Evolutionary conservation across 2,113 vertebrate species (phyloP).

Genomic region (Dromaius novaehollandiae): DNA sequence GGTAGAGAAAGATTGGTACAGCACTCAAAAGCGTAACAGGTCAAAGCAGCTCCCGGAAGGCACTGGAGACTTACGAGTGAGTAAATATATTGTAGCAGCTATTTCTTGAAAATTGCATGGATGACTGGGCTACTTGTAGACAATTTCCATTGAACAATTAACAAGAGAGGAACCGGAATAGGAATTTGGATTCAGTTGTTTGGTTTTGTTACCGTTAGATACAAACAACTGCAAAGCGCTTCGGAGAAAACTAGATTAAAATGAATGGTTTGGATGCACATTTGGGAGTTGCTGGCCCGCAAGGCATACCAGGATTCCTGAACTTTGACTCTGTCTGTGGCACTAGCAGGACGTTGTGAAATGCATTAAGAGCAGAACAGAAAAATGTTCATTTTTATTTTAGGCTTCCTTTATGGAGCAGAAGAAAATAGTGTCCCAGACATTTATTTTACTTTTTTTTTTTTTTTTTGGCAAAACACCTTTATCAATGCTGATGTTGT

Average conservation of each 20-base stretch:
- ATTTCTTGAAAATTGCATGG: too few relatives aligned
- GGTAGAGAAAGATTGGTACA: too few relatives aligned
- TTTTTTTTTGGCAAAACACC: background rate
- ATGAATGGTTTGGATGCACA: background rate
- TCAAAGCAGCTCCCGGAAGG: too few relatives aligned
- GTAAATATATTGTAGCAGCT: too few relatives aligned
- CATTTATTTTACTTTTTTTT: too few relatives aligned
- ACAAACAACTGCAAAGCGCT: background rate
- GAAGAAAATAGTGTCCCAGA: too few relatives aligned
- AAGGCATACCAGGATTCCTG: rapidly evolving
- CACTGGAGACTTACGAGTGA: too few relatives aligned
- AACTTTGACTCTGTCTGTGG: background rate
- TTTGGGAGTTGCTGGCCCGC: background rate
- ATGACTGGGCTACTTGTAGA: too few relatives aligned
- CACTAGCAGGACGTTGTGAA: background rate
- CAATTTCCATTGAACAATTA: too few relatives aligned
- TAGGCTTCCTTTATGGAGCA: background rate
- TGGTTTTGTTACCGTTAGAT: background rate
- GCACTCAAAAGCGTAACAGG: too few relatives aligned
- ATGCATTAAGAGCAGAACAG: background rate
- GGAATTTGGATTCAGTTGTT: background rate
- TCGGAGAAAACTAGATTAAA: background rate
- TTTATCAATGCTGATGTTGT: background rate
- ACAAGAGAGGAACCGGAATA: too few relatives aligned
- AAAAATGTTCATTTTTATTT: background rate